Conservation (phyloP, 2,797 vertebrate genomes). For the Tauraco hartlaubi region DNA sequence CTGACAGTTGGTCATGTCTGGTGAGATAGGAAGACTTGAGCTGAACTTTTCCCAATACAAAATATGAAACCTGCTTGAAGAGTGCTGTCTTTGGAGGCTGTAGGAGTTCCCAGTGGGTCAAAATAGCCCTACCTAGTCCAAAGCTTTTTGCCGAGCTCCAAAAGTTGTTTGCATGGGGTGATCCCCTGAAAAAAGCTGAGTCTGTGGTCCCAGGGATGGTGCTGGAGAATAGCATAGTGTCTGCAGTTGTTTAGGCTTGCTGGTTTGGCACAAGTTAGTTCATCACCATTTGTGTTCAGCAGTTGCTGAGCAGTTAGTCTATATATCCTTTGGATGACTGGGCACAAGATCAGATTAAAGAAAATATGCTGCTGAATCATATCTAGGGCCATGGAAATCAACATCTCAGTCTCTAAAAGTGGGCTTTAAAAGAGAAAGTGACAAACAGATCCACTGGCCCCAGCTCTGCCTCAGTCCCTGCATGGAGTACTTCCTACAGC, state of each 20-base stretch:
- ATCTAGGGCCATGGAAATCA: background rate
- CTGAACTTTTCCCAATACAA: background rate
- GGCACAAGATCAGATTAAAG: background rate
- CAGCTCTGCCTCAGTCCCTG: background rate
- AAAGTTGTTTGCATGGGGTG: background rate
- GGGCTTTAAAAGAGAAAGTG: background rate
- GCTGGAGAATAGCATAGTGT: fast-evolving
- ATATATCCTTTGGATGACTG: background rate
- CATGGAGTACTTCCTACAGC: background rate
- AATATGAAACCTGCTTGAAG: background rate
- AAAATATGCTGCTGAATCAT: background rate
- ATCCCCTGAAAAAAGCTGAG: background rate
- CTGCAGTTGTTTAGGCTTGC: background rate
- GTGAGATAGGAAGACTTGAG: background rate
- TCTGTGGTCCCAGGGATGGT: background rate
- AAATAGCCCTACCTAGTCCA: background rate
- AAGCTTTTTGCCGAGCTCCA: background rate
- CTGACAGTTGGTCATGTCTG: background rate
- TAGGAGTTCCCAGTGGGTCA: background rate
- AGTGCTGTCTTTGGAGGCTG: background rate
- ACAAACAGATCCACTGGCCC: background rate
- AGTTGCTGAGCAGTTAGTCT: background rate
- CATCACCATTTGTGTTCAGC: background rate
- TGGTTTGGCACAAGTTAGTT: background rate
- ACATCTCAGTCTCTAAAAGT: background rate